phyloP scores from a whole-genome alignment of 2,797 vertebrate genomes.

The Helostoma temminkii region DNA sequence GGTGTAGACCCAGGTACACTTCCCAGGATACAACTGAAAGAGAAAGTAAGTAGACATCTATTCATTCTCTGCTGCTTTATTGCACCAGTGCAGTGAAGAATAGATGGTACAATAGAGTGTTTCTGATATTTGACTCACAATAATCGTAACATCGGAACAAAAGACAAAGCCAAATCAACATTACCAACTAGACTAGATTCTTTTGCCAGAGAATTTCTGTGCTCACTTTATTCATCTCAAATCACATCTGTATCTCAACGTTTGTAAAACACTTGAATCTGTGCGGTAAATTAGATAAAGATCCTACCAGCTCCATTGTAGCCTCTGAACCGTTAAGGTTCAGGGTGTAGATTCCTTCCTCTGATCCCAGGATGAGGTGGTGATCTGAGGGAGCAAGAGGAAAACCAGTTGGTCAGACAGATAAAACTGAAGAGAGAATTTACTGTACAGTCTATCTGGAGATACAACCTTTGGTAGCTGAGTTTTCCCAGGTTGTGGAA shows the following conservation, averaged over 20 bases:
- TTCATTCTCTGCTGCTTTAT: not conserved
- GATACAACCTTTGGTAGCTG: constrained; percentile 85
- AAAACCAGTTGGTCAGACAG: constrained; percentile 25
- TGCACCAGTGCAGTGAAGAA: too few relatives aligned
- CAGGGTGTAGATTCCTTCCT: constrained; percentile 92
- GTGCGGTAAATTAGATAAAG: not conserved
- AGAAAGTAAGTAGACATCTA: constrained; percentile 32
- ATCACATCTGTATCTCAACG: too few relatives aligned
- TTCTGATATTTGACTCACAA: too few relatives aligned
- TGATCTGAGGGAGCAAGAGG: constrained; percentile 78
- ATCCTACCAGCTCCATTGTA: constrained; percentile 90
- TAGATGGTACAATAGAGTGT: too few relatives aligned
- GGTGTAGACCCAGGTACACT: constrained; percentile 91
- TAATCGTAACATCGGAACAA: too few relatives aligned
- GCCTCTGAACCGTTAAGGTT: constrained; percentile 88
- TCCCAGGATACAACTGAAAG: constrained; percentile 88
- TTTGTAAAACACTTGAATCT: not conserved
- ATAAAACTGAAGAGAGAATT: not conserved
- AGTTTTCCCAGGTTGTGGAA: constrained; percentile 87
- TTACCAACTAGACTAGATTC: too few relatives aligned
- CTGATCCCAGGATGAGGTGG: constrained; percentile 90
- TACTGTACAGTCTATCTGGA: too few relatives aligned
- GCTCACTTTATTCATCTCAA: not conserved
- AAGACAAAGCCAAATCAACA: too few relatives aligned
- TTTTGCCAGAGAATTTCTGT: too few relatives aligned